phyloP scores from a whole-genome alignment of 1,140 invertebrate genomes.

The Brachionus rubens region DNA sequence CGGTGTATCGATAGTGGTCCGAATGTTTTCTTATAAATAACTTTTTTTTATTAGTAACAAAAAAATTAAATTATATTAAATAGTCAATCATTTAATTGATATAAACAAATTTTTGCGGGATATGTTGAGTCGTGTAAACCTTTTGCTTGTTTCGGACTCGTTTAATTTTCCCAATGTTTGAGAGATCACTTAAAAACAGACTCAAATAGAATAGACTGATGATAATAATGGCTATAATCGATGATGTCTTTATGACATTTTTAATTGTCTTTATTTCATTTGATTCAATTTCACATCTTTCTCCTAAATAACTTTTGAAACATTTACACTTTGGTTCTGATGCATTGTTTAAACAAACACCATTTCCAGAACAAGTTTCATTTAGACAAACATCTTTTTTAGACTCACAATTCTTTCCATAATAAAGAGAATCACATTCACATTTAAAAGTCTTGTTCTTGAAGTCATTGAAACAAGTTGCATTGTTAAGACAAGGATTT shows the following conservation, averaged over 20 bases:
- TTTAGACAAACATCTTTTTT: conserved; percentile 7
- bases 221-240: not conserved
- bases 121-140: no score
- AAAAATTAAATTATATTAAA: no score
- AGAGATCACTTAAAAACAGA: no score
- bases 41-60: no score
- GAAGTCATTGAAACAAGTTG: not conserved
- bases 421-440: not conserved
- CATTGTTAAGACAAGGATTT: conserved; percentile 38
- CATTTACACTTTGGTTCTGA: conserved; percentile 12
- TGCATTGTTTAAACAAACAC: not conserved
- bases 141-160: no score
- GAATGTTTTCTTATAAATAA: no score
- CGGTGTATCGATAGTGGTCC: no score
- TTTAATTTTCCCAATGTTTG: no score
- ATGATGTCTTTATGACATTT: not conserved
- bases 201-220: no score
- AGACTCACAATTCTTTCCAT: not conserved
- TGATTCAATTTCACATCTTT: conserved; percentile 19
- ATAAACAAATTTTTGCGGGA: no score
- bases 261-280: not conserved
- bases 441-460: not conserved
- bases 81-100: no score
- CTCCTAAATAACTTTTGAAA: not conserved
- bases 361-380: conserved; percentile 31